Base-by-base conservation (phyloP, 2,113 vertebrate species). In the Antennarius striatus region DNA sequence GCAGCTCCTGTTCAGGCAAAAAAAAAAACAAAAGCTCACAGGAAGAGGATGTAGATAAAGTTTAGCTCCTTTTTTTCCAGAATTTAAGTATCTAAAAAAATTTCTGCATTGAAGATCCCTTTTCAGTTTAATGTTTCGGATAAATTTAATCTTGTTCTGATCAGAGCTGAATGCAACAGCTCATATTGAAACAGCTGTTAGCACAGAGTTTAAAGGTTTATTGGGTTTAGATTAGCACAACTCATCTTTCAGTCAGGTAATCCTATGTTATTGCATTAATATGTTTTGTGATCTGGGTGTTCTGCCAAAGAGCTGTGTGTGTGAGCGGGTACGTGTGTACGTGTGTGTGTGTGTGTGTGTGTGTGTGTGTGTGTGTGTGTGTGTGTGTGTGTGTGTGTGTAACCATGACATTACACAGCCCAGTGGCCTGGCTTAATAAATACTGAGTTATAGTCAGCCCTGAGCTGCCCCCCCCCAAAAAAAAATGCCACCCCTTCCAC, bases 361-460 rank as follows among this genome's bases (percentile, higher is more conserved):
- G 48, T 8, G 15, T 2, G 9, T 10, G 43, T 40, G 43, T 22
- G 53, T 15, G 4, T n/a, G 12, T 52, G n/a, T 40, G 49, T 57
- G 6, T 28, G 30, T 53, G 29, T 16, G 17, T 15, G 52, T 48
- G 32, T 50, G 7, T 50, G 40, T n/a, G 47, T 56, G 17, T 46
- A 16, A 16, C 29, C 8, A 11, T 11, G 7, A 16, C 59, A 66
- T 55, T 48, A 58, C 48, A 60, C 64, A 55, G 60, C 54, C 29
- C 63, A 58, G 30, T 55, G 59, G 39, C 16, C 50, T 28, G 29
- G 32, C 69, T 79, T 68, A 71, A 77, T 73, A 80, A 78, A 68
- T 82, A 75, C 79, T 83, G 66, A 84, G 64, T 77, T 68, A 57
- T 75, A 56, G 36, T 64, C 61, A 11, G 10, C 45, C 42, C 28